A percentile compares a stretch with the other conserved stretches of the same genome.
Conservation (phyloP, 2,888 invertebrate species). For the Perizoma affinitatum region DNA sequence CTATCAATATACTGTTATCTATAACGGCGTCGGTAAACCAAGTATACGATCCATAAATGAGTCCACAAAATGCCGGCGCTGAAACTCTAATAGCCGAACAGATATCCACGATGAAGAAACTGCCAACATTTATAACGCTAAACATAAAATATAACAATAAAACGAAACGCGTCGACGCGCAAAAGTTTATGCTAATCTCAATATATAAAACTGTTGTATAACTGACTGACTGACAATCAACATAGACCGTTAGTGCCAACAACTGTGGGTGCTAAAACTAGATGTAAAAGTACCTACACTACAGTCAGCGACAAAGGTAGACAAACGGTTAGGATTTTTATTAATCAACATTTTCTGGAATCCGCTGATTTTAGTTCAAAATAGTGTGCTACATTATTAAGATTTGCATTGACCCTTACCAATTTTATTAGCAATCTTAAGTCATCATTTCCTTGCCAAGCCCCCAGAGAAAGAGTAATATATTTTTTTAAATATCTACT, state of each 20-base stretch:
- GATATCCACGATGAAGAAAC: constrained; percentile 62
- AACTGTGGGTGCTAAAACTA: no score
- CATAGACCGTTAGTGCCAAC: neutral
- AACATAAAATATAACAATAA: constrained; percentile 69
- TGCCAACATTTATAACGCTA: constrained; percentile 65
- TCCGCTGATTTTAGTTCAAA: no score
- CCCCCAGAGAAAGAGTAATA: no score
- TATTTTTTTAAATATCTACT: no score
- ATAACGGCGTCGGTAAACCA: constrained; percentile 66
- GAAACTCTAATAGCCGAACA: constrained; percentile 58
- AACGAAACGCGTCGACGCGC: constrained; percentile 62
- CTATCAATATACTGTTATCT: constrained; percentile 74
- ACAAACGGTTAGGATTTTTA: no score
- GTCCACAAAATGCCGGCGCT: constrained; percentile 59
- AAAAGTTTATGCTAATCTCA: constrained; percentile 65
- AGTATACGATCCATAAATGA: constrained; percentile 76
- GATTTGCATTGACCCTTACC: no score
- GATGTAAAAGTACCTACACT: no score
- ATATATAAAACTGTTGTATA: neutral
- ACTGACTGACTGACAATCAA: neutral
- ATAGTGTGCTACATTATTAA: no score
- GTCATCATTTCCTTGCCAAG: no score
- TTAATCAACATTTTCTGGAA: no score
- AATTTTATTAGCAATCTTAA: no score
- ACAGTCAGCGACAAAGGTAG: no score